Evolutionary conservation across 2,888 invertebrate species (phyloP), one percentile per base, ranked within the genome.

Genomic region (Penaeus monodon): DNA sequence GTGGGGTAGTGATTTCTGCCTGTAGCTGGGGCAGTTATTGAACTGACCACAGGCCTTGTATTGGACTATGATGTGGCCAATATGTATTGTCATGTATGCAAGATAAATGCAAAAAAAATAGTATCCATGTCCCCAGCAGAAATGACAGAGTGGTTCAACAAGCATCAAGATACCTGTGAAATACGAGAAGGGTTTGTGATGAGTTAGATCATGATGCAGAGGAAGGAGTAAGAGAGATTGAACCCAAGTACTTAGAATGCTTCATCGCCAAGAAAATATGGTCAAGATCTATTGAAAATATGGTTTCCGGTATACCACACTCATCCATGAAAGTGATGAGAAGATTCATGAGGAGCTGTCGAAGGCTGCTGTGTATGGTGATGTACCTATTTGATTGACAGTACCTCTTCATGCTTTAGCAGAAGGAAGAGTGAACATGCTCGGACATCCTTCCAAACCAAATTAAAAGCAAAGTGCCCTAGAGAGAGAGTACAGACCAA

Each of bases 201-300:
- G 89, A 89, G 63, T 81, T 89, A 65, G 89, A 89, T 70, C 89
- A 89, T 63, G 89, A 89, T 77, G 86, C 89, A 29, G 89, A 89
- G 78, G 89, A 89, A 68, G 89, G 89, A 6, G 86, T 89, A 29
- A 86, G 86, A 70, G 89, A 89, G 65, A 89, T 89, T n/a, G 89
- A 89, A 70, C 89, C 89, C 10, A 89, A 89, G 77, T 89, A 89
- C 78, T 81, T 89, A 33, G 89, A 89, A 80, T 86, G 88, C 70
- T 89, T 89, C 78, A 84, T 89, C n/a, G 89, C 89, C n/a, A 89
- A 89, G 79, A 89, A 89, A 73, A 89, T 89, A 64, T 89, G 89
- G 89, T 78, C 84, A 29, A 83, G 89, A 27, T 89, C 89, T 63
- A 73, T 88, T 79, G 86, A 88, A 66, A 89, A 44, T 89, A 82